These are phyloP conservation scores for Tragelaphus strepsiceros DNA, from an alignment of 2,113 vertebrate genomes.

Conservation along the genomic window DNA sequence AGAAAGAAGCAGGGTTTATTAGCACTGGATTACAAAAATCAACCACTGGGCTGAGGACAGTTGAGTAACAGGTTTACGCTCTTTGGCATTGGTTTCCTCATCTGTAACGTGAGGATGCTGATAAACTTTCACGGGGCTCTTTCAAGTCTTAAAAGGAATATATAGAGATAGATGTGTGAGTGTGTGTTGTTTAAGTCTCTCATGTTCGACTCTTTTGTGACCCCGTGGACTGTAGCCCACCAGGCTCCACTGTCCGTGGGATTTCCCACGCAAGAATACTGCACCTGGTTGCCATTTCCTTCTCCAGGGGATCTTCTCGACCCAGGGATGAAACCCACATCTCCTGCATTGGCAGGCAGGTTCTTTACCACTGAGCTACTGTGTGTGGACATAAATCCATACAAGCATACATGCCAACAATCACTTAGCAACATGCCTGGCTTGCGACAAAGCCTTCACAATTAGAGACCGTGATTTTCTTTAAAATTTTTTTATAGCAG, in stretches of 20 bases:
- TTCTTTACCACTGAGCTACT: neutral
- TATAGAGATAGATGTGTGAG: accelerated
- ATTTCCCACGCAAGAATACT: neutral
- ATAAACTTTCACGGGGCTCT: neutral
- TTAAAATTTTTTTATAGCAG: neutral
- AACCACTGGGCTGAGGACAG: accelerated
- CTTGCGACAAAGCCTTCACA: neutral
- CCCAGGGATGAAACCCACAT: neutral
- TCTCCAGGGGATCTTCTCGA: neutral
- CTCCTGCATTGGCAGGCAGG: neutral
- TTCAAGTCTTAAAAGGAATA: neutral
- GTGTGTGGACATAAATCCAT: neutral
- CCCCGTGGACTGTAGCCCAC: neutral
- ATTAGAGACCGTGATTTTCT: neutral
- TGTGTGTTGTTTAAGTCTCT: neutral
- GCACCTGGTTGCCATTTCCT: neutral
- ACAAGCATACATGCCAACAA: neutral
- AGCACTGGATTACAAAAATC: neutral
- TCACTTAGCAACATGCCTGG: neutral
- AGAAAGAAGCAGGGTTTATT: neutral
- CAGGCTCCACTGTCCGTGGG: neutral
- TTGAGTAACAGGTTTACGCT: accelerated
- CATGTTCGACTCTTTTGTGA: neutral
- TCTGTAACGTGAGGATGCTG: accelerated
- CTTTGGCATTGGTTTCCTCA: accelerated